A percentile compares a stretch with the other conserved stretches of the same genome.
phyloP scores from a whole-genome alignment of 2,113 vertebrate genomes.

The Ictidomys tridecemlineatus region DNA sequence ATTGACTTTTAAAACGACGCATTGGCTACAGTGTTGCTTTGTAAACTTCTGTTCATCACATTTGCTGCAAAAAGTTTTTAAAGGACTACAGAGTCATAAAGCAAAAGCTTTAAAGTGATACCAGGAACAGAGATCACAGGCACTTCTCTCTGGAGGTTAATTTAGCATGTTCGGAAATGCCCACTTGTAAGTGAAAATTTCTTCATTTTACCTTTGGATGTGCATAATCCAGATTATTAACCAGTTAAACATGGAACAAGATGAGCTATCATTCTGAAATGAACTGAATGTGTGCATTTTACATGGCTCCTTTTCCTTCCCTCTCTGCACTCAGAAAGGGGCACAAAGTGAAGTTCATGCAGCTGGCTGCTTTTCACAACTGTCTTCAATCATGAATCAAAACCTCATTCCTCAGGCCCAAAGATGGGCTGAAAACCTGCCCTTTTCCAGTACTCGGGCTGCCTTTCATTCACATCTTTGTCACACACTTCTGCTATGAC shows the following conservation, averaged over 20 bases:
- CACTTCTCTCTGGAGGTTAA: constrained; percentile 87
- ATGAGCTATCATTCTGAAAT: constrained; percentile 4
- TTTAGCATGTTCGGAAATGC: constrained; percentile 72
- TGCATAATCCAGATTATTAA: constrained; percentile 23
- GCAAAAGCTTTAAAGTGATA: constrained; percentile 85
- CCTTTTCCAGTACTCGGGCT: background rate
- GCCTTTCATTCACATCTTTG: constrained; percentile 3
- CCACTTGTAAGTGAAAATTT: constrained; percentile 60
- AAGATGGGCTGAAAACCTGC: background rate
- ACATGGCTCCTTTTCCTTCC: constrained; percentile 58
- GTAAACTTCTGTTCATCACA: constrained; percentile 87
- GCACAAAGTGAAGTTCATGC: background rate
- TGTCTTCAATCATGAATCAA: constrained; percentile 28
- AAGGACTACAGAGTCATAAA: constrained; percentile 66
- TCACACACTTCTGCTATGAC: background rate
- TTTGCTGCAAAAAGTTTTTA: constrained; percentile 75
- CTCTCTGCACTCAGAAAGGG: background rate
- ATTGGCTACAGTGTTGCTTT: constrained; percentile 88
- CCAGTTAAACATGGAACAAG: background rate
- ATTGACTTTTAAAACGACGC: constrained; percentile 71
- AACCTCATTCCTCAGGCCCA: constrained; percentile 21
- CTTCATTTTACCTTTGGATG: constrained; percentile 62
- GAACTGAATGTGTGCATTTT: constrained; percentile 12
- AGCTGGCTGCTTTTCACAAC: background rate
- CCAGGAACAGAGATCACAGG: constrained; percentile 86